Evolutionary conservation across 2,888 invertebrate genomes (phyloP).

Genomic region (Platycheirus rosarum): DNA sequence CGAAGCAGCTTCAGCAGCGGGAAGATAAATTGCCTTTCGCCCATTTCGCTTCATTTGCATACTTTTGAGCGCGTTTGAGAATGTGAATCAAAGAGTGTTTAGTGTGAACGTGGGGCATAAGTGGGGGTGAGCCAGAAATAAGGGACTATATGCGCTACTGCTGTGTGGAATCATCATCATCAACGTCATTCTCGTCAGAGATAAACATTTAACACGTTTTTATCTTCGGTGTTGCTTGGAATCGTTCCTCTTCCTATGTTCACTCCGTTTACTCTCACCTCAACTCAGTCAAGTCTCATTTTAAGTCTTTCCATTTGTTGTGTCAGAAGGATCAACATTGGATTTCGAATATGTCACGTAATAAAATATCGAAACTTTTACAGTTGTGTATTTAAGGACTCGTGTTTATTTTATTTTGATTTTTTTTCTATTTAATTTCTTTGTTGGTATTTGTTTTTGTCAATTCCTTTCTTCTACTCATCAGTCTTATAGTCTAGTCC

Average conservation of each 20-base stretch:
- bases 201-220: conserved; percentile 82
- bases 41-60: conserved; percentile 72
- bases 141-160: conserved; percentile 27
- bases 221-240: conserved; percentile 55
- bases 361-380: conserved; percentile 72
- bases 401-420: conserved; percentile 30
- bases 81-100: conserved; percentile 48
- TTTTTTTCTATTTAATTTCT: conserved; percentile 2
- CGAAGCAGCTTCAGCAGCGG: background rate
- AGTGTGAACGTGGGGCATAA: background rate
- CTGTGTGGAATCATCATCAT: conserved; percentile 50
- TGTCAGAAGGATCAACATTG: conserved; percentile 66
- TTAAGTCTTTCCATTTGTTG: conserved; percentile 64
- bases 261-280: background rate
- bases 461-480: conserved; percentile 29
- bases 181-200: conserved; percentile 75
- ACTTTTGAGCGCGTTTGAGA: conserved; percentile 57
- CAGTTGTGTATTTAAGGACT: conserved; percentile 67
- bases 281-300: conserved; percentile 21
- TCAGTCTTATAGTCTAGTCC: conserved; percentile 12
- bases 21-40: conserved; percentile 71
- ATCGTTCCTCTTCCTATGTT: conserved; percentile 24
- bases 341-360: conserved; percentile 73
- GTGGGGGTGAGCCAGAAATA: conserved; percentile 2
- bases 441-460: conserved; percentile 43